Conservation (phyloP, 2,888 invertebrate species). For the Thereva unica region DNA sequence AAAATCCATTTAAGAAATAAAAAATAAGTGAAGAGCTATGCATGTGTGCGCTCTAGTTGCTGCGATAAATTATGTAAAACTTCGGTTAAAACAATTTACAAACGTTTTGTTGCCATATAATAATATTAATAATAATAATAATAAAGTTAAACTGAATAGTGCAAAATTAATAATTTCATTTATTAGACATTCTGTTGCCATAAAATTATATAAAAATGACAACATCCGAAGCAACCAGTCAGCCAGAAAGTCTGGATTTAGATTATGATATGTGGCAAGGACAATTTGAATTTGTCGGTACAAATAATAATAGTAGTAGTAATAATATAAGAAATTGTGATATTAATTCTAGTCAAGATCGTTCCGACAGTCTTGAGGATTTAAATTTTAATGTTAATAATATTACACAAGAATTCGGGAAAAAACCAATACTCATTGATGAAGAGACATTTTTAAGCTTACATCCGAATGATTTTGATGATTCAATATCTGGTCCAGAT, state of each 20-base stretch:
- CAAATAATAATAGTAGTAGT: slow-evolving; percentile 45
- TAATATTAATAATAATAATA: too few species aligned
- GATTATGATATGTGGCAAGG: slow-evolving; percentile 90
- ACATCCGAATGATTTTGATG: slow-evolving; percentile 58
- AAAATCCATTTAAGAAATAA: neutral
- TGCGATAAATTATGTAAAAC: slow-evolving; percentile 8
- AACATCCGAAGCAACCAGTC: slow-evolving; percentile 54
- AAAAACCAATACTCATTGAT: slow-evolving; percentile 55
- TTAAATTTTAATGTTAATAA: slow-evolving; percentile 49
- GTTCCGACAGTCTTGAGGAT: slow-evolving; percentile 56
- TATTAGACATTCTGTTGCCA: neutral
- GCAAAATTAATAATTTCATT: slow-evolving; percentile 20
- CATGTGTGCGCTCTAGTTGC: slow-evolving; percentile 14
- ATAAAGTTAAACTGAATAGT: neutral
- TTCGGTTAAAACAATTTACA: slow-evolving; percentile 21
- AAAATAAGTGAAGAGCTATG: slow-evolving; percentile 26
- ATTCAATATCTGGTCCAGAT: slow-evolving; percentile 52
- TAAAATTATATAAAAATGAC: slow-evolving; percentile 21
- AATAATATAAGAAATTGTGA: slow-evolving; percentile 40
- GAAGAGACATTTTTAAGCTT: slow-evolving; percentile 58
- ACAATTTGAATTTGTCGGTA: slow-evolving; percentile 81
- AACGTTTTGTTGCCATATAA: slow-evolving; percentile 25
- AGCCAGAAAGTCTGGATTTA: slow-evolving; percentile 68
- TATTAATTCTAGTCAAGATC: slow-evolving; percentile 49
- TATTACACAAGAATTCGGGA: slow-evolving; percentile 41